Base-by-base conservation (phyloP, 2,888 invertebrate genomes). In the Ochlodes sylvanus region DNA sequence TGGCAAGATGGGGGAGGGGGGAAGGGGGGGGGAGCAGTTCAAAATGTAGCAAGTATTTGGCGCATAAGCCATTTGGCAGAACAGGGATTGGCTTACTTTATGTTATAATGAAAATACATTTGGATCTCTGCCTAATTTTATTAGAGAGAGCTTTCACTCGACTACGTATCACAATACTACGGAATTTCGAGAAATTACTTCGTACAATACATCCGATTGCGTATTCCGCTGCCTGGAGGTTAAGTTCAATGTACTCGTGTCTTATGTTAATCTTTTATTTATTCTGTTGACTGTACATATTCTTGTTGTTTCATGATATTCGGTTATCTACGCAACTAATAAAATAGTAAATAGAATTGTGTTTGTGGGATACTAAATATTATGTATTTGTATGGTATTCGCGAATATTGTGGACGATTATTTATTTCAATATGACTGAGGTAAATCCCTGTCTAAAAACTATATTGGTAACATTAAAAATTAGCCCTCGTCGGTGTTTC, bases 61-160 rank as follows among this genome's bases (percentile, higher is more conserved):
- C 66, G 60, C 66, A 52, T 55, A 19, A 17, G 69, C 69, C 58
- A 76, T 77, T 79, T 74, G 74, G 75, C 71, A 75, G 72, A 77
- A 73, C 74, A 72, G 72, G 64, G 62, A 71, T 70, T 67, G 69
- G 72, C 72, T 71, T 74, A 72, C 71, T 77, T 76, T 74, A 71
- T 73, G 71, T 72, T 71, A 70, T 73, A 77, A 72, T 71, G 72
- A 74, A 75, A 75, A 73, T 69, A 74, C 71, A 75, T 72, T 77
- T 78, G 78, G 77, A 76, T 63, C 63, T 32, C 60, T 75, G 78
- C 78, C 78, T 76, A 76, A 76, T 79, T 76, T 78, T 78, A 76
- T 76, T 76, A 71, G 73, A 63, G 52, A 67, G 71, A 68, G 70
- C 71, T 72, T 74, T 74, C 69, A 69, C 70, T 74, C 52, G 63